A percentile compares a stretch with the other conserved stretches of the same genome.
Conservation (phyloP, 2,797 vertebrate species). For the Hypotaenidia philippensis region DNA sequence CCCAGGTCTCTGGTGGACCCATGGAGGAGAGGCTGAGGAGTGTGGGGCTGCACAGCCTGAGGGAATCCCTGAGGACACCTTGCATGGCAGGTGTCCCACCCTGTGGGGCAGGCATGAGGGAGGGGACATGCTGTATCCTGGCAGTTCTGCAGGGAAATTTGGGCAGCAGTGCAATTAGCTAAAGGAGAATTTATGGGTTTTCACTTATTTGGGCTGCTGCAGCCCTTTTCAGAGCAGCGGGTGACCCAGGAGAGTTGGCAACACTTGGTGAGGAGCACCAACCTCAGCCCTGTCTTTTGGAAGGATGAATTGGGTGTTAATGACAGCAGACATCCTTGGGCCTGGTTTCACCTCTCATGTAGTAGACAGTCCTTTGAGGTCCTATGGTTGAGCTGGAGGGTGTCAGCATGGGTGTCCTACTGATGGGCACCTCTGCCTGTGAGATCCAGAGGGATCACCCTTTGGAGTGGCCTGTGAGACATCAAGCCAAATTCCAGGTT, state of each 20-base stretch:
- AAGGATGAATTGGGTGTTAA: neutral
- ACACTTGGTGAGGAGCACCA: neutral
- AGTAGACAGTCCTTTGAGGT: neutral
- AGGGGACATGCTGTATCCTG: neutral
- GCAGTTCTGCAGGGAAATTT: neutral
- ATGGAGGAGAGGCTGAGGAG: neutral
- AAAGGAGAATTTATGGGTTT: neutral
- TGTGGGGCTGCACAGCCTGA: fast-evolving
- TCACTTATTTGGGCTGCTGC: neutral
- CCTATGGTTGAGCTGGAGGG: neutral
- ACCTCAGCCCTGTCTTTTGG: neutral
- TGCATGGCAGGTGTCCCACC: neutral
- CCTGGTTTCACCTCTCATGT: neutral
- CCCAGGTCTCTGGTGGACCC: neutral
- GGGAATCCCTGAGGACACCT: neutral
- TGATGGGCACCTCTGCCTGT: neutral
- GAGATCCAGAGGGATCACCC: fast-evolving
- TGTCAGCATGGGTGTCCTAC: neutral
- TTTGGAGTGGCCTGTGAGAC: neutral
- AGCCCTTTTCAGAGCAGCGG: neutral
- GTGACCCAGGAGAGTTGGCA: neutral
- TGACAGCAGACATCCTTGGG: neutral
- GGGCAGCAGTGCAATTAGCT: neutral
- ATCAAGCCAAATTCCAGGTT: neutral
- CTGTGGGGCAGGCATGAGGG: fast-evolving